These are phyloP conservation scores for Petromus typicus DNA, from an alignment of 2,113 vertebrate genomes.

Conservation along the genomic window DNA sequence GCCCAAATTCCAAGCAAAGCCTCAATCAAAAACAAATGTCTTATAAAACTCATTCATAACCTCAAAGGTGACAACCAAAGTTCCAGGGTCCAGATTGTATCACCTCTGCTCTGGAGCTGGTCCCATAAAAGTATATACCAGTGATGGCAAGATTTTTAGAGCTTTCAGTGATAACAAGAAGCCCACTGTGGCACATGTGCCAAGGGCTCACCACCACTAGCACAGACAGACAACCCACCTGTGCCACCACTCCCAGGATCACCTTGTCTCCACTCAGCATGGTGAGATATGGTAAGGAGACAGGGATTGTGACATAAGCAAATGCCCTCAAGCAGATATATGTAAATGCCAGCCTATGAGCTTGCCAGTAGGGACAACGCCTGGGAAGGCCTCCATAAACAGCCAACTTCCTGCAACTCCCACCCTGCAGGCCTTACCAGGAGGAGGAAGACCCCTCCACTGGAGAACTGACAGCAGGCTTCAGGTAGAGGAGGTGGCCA, in stretches of 20 bases:
- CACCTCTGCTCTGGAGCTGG: neutral
- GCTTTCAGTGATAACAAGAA: neutral
- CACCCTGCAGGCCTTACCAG: neutral
- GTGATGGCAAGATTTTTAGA: neutral
- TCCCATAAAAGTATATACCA: neutral
- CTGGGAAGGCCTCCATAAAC: neutral
- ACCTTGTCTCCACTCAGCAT: neutral
- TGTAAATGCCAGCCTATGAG: constrained; percentile 4
- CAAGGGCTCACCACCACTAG: neutral
- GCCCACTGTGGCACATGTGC: neutral
- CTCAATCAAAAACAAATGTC: neutral
- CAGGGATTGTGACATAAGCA: constrained; percentile 80
- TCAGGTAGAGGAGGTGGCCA: neutral
- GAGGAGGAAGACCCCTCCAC: neutral
- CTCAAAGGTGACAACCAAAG: neutral
- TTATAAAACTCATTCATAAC: neutral
- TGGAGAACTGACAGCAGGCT: neutral
- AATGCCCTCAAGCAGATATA: constrained; percentile 43
- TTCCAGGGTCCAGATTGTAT: neutral
- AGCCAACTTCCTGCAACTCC: constrained; percentile 43
- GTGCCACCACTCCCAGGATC: neutral
- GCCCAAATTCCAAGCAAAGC: neutral
- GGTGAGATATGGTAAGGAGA: neutral
- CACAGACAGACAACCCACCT: neutral
- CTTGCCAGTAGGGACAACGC: constrained; percentile 19